Percentiles rank a stretch among this genome's conserved stretches.
Conservation (phyloP, 2,888 invertebrate species). For the Noctua comes region DNA sequence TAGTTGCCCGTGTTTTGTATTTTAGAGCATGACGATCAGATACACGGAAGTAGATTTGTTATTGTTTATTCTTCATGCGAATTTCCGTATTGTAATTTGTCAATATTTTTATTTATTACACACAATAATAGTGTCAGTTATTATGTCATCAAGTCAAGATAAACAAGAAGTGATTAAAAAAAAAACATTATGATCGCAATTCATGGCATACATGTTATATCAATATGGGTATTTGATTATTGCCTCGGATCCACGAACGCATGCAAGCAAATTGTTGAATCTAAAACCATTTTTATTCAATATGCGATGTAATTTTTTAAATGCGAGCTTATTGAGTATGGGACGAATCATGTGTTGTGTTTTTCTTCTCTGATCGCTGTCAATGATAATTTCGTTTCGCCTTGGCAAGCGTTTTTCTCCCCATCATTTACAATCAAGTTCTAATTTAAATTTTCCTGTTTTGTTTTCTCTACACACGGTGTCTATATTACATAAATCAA, state of each 20-base stretch:
- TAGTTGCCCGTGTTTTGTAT: neutral
- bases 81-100: neutral
- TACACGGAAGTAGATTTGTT: neutral
- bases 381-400: neutral
- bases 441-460: too few relatives aligned
- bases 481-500: neutral
- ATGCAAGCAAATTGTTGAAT: too few relatives aligned
- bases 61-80: neutral
- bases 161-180: slow-evolving; percentile 4
- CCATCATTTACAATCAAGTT: neutral
- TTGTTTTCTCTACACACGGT: too few relatives aligned
- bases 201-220: neutral
- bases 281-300: too few relatives aligned
- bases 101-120: slow-evolving; percentile 15
- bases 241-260: too few relatives aligned
- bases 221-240: neutral
- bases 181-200: neutral
- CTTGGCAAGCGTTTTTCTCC: neutral
- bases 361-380: neutral
- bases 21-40: neutral
- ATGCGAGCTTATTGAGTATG: too few relatives aligned
- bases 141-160: neutral
- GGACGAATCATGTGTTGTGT: neutral
- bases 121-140: slow-evolving; percentile 8
- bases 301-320: too few relatives aligned